Percentiles rank a stretch among this genome's conserved stretches.
These are phyloP conservation scores for Diarsia mendica DNA, from an alignment of 2,888 invertebrate species.

Conservation along the genomic window DNA sequence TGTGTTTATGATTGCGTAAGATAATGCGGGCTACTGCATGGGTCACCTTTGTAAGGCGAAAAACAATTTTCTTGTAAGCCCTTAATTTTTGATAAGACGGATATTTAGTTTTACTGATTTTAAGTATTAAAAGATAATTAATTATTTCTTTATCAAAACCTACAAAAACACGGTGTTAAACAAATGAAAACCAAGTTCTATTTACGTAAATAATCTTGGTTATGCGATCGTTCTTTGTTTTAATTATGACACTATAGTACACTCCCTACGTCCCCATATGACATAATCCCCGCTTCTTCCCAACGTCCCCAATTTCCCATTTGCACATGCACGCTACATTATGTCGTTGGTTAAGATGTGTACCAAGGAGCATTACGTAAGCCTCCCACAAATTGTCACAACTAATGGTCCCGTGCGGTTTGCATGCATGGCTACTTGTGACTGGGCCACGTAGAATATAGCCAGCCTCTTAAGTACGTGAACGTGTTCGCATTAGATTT, in stretches of 20 bases:
- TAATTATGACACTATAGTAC: constrained; percentile 14
- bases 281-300: constrained; percentile 15
- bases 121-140: not conserved
- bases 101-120: not conserved
- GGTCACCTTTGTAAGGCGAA: no score
- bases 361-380: constrained; percentile 40
- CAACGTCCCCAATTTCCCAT: constrained; percentile 24
- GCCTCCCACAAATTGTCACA: constrained; percentile 56
- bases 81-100: no score
- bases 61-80: no score
- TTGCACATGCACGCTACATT: constrained; percentile 28
- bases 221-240: not conserved
- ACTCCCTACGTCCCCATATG: not conserved
- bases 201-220: no score
- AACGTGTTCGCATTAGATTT: constrained; percentile 41
- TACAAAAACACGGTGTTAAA: not conserved
- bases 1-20: no score
- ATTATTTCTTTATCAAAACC: not conserved
- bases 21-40: no score
- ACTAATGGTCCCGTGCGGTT: constrained; percentile 51
- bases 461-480: constrained; percentile 20
- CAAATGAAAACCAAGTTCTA: not conserved
- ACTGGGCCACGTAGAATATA: constrained; percentile 47
- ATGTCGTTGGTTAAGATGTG: constrained; percentile 40
- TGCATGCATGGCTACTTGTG: constrained; percentile 47